phyloP scores from a whole-genome alignment of 2,797 vertebrate genomes.

The Karalla daura region DNA sequence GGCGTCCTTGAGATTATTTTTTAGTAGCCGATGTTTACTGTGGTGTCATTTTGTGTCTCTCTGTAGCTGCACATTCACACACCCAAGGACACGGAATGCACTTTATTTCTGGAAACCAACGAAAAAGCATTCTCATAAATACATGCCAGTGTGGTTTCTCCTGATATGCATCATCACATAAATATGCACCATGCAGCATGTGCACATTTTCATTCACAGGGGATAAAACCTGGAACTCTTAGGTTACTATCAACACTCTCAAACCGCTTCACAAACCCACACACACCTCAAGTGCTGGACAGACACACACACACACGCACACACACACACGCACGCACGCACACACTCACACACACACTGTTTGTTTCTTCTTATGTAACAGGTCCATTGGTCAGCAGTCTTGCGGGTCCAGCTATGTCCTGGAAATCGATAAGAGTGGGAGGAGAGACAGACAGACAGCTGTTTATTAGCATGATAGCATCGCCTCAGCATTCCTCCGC shows the following conservation, averaged over 20 bases:
- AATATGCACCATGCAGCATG: background rate
- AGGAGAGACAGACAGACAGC: conserved; percentile 44
- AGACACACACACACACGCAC: background rate
- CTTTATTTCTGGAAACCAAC: conserved; percentile 13
- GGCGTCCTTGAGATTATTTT: conserved; percentile 56
- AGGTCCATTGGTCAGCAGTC: background rate
- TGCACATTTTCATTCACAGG: background rate
- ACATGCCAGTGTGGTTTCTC: too few relatives aligned
- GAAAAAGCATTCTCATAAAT: too few relatives aligned
- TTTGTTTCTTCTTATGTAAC: conserved; percentile 37
- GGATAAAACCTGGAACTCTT: background rate
- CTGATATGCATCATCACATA: background rate
- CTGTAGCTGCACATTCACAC: conserved; percentile 14
- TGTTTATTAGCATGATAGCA: conserved; percentile 43
- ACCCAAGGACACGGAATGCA: background rate
- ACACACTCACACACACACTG: background rate
- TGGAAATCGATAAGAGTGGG: conserved; percentile 36
- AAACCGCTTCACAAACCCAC: background rate
- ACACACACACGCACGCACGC: background rate
- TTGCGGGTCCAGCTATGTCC: conserved; percentile 20
- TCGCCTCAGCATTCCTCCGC: conserved; percentile 17
- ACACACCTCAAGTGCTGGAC: conserved; percentile 6
- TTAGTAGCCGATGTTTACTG: conserved; percentile 1
- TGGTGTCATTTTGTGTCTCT: too few relatives aligned
- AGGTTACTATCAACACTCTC: background rate